These are phyloP conservation scores for Poeciliopsis retropinna DNA, from an alignment of 2,113 vertebrate genomes.

Conservation along the genomic window DNA sequence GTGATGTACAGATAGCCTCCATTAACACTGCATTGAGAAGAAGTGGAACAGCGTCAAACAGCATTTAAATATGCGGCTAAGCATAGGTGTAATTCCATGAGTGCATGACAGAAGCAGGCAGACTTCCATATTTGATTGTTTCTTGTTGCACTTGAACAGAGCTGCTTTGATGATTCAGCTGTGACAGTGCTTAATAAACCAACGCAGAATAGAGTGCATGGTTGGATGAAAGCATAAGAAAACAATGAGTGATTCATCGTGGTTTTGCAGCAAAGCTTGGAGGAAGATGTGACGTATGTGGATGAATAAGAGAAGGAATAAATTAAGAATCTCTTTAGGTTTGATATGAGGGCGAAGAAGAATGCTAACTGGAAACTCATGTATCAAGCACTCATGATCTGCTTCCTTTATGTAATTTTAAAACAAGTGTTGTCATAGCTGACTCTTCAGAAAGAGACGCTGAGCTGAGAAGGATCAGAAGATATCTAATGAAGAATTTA, in stretches of 20 bases:
- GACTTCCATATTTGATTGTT: constrained; percentile 34
- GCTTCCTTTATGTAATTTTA: constrained; percentile 3
- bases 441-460: constrained; percentile 26
- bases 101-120: constrained; percentile 34
- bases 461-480: constrained; percentile 24
- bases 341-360: constrained; percentile 21
- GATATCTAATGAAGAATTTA: constrained; percentile 33
- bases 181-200: constrained; percentile 63
- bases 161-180: constrained; percentile 55
- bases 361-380: constrained; percentile 25
- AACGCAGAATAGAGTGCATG: constrained; percentile 39
- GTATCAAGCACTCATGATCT: constrained; percentile 26
- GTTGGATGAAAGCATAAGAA: constrained; percentile 52
- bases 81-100: neutral
- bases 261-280: constrained; percentile 22
- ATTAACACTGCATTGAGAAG: constrained; percentile 79
- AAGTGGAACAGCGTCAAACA: neutral
- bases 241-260: constrained; percentile 60
- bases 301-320: constrained; percentile 18
- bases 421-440: constrained; percentile 52
- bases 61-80: neutral
- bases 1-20: constrained; percentile 95
- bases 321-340: constrained; percentile 28
- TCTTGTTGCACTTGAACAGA: constrained; percentile 32
- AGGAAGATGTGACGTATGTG: constrained; percentile 21